These are phyloP conservation scores for Dinomys branickii DNA, from an alignment of 2,113 vertebrate genomes.

Conservation along the genomic window DNA sequence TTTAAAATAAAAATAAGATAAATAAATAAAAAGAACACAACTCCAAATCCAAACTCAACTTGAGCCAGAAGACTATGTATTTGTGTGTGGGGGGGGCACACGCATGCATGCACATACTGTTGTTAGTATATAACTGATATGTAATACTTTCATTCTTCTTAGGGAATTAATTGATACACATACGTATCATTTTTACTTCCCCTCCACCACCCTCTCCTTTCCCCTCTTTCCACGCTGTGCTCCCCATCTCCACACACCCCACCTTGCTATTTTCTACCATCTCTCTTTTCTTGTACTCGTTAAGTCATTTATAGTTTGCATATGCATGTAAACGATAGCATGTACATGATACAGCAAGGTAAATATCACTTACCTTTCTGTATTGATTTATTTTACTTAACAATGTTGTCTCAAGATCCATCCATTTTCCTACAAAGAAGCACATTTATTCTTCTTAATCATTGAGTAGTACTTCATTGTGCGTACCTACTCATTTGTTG, in stretches of 20 bases:
- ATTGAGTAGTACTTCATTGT: neutral
- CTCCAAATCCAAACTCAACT: constrained; percentile 68
- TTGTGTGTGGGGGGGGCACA: too few relatives aligned
- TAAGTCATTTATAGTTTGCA: neutral
- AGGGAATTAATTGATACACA: neutral
- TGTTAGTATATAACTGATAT: too few relatives aligned
- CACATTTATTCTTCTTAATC: neutral
- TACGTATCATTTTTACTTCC: neutral
- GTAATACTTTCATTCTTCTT: neutral
- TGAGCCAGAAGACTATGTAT: neutral
- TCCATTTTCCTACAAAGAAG: neutral
- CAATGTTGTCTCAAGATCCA: neutral
- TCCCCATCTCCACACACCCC: neutral
- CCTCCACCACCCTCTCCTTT: neutral
- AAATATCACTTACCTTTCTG: neutral
- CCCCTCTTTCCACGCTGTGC: neutral
- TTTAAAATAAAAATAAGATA: too few relatives aligned
- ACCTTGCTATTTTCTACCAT: neutral
- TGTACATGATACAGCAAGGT: too few relatives aligned
- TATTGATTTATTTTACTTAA: neutral
- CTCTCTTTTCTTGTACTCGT: neutral
- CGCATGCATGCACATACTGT: too few relatives aligned
- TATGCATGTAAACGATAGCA: neutral
- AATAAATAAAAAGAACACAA: neutral
- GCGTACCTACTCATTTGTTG: neutral